Percentiles rank a stretch among this genome's conserved stretches.
Evolutionary conservation across 2,888 invertebrate species (phyloP).

Genomic region (Seira musarum): DNA sequence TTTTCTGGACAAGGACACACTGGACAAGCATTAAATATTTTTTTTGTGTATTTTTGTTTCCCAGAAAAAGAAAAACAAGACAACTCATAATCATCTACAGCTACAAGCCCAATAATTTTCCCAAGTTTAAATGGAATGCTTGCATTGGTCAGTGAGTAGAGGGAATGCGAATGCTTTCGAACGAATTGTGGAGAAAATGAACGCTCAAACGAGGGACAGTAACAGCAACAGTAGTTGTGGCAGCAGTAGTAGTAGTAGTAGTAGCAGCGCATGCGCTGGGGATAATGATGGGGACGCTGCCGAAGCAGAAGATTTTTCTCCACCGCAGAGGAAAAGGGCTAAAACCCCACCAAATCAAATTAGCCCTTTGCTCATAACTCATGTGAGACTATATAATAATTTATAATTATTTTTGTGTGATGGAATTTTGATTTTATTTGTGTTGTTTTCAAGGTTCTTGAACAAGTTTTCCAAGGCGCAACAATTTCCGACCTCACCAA

Average conservation of each 20-base stretch:
- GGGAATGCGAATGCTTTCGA: slow-evolving; percentile 1
- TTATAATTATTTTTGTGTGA: neutral
- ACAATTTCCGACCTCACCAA: slow-evolving; percentile 40
- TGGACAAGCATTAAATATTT: too few relatives aligned
- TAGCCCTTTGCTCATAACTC: slow-evolving; percentile 45
- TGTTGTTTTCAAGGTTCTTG: slow-evolving; percentile 44
- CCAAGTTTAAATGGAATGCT: neutral
- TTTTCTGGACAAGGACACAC: too few relatives aligned
- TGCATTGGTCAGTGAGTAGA: neutral
- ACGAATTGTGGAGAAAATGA: neutral
- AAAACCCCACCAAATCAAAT: slow-evolving; percentile 39
- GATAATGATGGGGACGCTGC: neutral
- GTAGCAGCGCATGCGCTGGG: neutral
- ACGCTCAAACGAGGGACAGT: neutral
- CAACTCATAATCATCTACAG: neutral
- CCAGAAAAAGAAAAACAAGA: neutral
- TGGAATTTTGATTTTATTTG: neutral
- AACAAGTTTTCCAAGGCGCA: slow-evolving; percentile 38
- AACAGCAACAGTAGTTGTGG: too few relatives aligned
- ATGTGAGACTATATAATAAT: slow-evolving; percentile 33
- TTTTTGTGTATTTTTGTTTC: neutral
- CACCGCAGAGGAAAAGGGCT: slow-evolving; percentile 29
- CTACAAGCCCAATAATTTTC: neutral
- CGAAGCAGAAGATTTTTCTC: neutral
- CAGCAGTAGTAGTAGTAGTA: too few relatives aligned